Evolutionary conservation across 1,140 invertebrate genomes (phyloP), one percentile per base, ranked within the genome.

Genomic region (Saccostrea glomerata): DNA sequence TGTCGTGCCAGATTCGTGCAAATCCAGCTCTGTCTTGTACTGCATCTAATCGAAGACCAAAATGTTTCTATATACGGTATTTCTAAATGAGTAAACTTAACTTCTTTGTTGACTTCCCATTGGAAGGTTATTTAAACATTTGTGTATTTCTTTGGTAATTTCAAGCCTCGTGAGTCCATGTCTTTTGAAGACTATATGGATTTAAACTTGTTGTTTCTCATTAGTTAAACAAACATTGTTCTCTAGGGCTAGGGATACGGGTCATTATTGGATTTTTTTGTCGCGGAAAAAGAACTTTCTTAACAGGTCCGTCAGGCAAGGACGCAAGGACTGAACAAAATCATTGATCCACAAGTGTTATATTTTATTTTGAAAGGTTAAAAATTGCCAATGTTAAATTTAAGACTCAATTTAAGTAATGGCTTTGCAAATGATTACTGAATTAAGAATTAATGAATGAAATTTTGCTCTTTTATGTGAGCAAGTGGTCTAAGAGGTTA

Each of bases 71-170:
- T 30, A 73, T 73, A 36, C 30, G 2, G 30, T 36, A 73, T 73
- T 47, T 47, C 47, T 47, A 25, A 73, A 73, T 30, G 70, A 73
- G 70, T 73, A 36, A 36, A 30, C 12, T 25, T 73, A 73, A 13
- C 9, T 13, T 25, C 25, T 36, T 73, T 73, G 70, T 73, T 36
- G 70, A 11, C 11, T 36, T 73, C 25, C 13, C 23, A 36, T 30
- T 73, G 25, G 70, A 73, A 73, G 70, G 70, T 73, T 73, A 73
- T 73, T 73, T 73, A 73, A 73, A 73, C 23, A 73, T 73, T 73
- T 73, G 70, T 73, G 70, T 73, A 73, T 73, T 73, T 73, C 70
- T 73, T 73, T 73, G 70, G 17, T 20, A 63, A 20, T 63, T 17
- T 17, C 17, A 25, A 13, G 23, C 13, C 13, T 30, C 1, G 0